Conservation (phyloP, 2,113 vertebrate genomes). For the Xenopus borealis region DNA sequence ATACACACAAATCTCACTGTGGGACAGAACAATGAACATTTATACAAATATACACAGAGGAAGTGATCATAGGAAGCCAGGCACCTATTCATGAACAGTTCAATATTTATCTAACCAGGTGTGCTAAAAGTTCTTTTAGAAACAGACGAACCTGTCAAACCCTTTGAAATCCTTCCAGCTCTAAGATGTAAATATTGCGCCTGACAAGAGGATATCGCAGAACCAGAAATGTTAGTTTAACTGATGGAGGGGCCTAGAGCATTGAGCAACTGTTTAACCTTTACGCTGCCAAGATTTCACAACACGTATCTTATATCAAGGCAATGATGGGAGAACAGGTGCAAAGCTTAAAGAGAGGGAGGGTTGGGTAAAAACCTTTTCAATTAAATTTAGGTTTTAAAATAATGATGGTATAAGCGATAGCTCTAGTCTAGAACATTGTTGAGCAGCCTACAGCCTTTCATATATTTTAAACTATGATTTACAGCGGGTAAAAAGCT, state of each 20-base stretch:
- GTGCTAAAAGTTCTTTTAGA: constrained; percentile 10
- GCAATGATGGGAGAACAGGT: too few relatives aligned
- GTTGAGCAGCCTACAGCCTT: too few relatives aligned
- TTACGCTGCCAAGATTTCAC: neutral
- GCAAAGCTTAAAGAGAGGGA: too few relatives aligned
- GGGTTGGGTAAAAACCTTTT: too few relatives aligned
- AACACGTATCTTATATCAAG: too few relatives aligned
- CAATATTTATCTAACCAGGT: constrained; percentile 27
- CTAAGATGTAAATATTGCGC: neutral
- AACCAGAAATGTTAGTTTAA: constrained; percentile 13
- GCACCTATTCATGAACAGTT: neutral
- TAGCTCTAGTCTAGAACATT: too few relatives aligned
- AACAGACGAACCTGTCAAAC: neutral
- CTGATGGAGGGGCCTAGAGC: neutral
- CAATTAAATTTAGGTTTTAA: too few relatives aligned
- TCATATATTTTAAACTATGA: too few relatives aligned
- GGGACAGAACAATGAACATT: neutral
- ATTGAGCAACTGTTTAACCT: neutral
- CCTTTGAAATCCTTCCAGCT: neutral
- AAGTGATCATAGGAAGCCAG: constrained; percentile 5
- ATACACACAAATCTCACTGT: neutral
- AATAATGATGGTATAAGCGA: too few relatives aligned
- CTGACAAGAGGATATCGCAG: neutral
- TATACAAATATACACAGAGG: constrained; percentile 33
- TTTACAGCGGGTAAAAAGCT: too few relatives aligned